phyloP scores from a whole-genome alignment of 92 coral and sea anemone species.

The Ricordea florida region DNA sequence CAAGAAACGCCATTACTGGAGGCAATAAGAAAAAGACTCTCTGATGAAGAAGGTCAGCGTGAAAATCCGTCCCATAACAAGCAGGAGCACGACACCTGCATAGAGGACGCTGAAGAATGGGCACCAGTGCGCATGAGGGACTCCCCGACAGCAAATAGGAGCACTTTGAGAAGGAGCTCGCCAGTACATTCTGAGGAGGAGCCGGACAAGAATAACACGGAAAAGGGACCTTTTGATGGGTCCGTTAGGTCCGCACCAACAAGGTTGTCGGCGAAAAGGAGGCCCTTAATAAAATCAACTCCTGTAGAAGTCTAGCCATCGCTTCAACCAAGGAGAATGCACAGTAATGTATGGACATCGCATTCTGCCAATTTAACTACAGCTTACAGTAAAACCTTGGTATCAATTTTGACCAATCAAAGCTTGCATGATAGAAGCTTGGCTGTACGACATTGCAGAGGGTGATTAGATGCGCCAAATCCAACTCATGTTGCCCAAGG shows the following conservation, averaged over 20 bases:
- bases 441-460: no score
- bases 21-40: background rate
- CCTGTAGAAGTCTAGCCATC: conserved; percentile 55
- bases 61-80: background rate
- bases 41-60: background rate
- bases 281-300: conserved; percentile 39
- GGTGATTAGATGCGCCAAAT: no score
- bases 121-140: background rate
- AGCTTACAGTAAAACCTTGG: no score
- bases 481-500: no score
- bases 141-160: background rate
- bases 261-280: conserved; percentile 38
- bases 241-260: conserved; percentile 35
- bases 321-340: no score
- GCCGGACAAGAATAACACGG: background rate
- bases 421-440: no score
- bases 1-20: background rate
- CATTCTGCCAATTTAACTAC: no score
- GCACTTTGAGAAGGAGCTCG: background rate
- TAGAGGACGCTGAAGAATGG: background rate
- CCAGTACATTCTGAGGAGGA: background rate
- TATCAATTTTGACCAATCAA: no score
- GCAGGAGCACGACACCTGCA: background rate
- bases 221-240: conserved; percentile 21
- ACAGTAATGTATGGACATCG: no score